phyloP scores from a whole-genome alignment of 2,797 vertebrate species.

The Tapera naevia region DNA sequence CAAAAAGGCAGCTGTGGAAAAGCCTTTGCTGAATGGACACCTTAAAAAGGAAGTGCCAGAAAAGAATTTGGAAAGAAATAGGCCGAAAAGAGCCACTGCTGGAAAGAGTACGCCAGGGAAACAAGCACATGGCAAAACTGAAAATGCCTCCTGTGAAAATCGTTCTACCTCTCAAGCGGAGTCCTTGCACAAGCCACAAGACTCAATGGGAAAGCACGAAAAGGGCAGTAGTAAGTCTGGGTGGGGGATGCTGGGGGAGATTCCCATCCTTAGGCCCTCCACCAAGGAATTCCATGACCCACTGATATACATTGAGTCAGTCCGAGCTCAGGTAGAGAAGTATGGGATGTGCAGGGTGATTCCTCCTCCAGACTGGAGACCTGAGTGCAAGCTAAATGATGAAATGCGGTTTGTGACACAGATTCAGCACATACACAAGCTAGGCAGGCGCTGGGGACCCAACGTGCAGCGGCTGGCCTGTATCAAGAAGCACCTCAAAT shows the following conservation, averaged over 20 bases:
- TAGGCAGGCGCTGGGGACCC: slow-evolving; percentile 97
- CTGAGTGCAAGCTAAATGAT: slow-evolving; percentile 97
- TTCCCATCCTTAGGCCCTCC: slow-evolving; percentile 87
- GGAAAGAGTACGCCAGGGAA: slow-evolving; percentile 90
- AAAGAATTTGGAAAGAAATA: slow-evolving; percentile 87
- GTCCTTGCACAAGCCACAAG: slow-evolving; percentile 85
- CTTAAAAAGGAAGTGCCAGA: slow-evolving; percentile 84
- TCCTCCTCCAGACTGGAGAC: slow-evolving; percentile 95
- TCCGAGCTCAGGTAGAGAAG: slow-evolving; percentile 90
- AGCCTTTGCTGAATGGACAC: slow-evolving; percentile 85
- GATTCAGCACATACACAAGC: slow-evolving; percentile 97
- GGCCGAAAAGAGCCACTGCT: slow-evolving; percentile 91
- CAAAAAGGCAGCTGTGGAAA: slow-evolving; percentile 85
- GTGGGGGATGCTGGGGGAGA: slow-evolving; percentile 88
- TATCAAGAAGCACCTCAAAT: slow-evolving; percentile 99
- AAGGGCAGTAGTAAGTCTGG: slow-evolving; percentile 83
- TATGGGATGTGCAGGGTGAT: slow-evolving; percentile 94
- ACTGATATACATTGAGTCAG: slow-evolving; percentile 92
- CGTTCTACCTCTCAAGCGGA: slow-evolving; percentile 90
- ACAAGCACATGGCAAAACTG: slow-evolving; percentile 92
- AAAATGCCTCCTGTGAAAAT: slow-evolving; percentile 87
- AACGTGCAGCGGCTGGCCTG: slow-evolving; percentile 98
- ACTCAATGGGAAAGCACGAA: slow-evolving; percentile 82
- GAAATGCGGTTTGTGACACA: slow-evolving; percentile 99
- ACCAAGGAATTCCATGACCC: slow-evolving; percentile 97